These are phyloP conservation scores for Anastrepha obliqua DNA, from an alignment of 1,140 invertebrate species.

Conservation along the genomic window DNA sequence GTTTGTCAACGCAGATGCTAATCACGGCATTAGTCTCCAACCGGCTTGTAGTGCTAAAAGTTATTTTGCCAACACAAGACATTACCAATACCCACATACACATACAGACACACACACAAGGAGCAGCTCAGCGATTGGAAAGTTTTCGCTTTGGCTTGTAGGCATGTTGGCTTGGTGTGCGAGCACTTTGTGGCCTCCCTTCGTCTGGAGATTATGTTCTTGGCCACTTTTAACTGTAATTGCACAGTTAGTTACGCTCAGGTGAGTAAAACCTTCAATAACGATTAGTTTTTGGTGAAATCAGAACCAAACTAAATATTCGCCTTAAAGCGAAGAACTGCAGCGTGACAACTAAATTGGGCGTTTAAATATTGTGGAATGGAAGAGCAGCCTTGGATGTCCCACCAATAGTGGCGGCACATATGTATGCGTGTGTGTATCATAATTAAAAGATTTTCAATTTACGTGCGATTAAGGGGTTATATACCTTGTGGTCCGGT, in stretches of 20 bases:
- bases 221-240: conserved; percentile 51
- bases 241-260: conserved; percentile 28
- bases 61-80: conserved; percentile 59
- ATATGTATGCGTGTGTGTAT: neutral
- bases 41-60: conserved; percentile 58
- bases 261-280: conserved; percentile 25
- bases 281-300: conserved; percentile 31
- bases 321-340: neutral
- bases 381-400: neutral
- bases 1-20: conserved; percentile 75
- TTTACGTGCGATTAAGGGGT: neutral
- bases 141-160: neutral
- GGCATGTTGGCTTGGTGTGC: neutral
- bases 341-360: conserved; percentile 14
- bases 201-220: conserved; percentile 45
- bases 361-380: no score
- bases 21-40: conserved; percentile 72
- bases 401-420: neutral
- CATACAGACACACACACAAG: neutral
- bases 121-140: neutral
- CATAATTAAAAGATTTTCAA: neutral
- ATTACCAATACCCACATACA: conserved; percentile 56
- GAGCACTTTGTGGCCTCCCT: neutral
- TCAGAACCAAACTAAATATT: conserved; percentile 7
- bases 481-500: no score